Conservation (phyloP, 2,888 invertebrate species). For the Monoplex corrugatus region DNA sequence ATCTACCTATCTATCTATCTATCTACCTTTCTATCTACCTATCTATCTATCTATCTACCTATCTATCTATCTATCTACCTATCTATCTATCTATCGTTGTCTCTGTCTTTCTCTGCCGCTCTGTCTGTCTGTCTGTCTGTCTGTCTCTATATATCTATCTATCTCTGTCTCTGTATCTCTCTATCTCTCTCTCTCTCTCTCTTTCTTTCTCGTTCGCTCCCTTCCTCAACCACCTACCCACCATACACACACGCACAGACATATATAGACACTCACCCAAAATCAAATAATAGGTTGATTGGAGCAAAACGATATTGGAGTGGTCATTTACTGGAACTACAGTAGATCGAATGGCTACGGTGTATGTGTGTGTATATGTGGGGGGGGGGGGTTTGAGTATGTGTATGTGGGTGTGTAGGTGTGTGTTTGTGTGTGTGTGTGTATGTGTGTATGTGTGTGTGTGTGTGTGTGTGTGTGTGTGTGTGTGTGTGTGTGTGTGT, state of each 20-base stretch:
- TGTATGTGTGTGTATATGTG: neutral
- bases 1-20: neutral
- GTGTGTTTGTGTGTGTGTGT: constrained; percentile 31
- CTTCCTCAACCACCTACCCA: too few relatives aligned
- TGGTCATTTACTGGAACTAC: too few relatives aligned
- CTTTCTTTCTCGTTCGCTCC: too few relatives aligned
- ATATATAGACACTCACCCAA: neutral
- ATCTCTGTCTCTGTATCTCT: too few relatives aligned
- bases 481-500: neutral
- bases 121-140: neutral
- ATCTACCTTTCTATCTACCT: neutral
- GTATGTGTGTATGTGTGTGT: constrained; percentile 8
- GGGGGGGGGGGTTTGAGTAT: neutral
- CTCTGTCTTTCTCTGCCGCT: neutral
- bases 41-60: neutral
- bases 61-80: neutral
- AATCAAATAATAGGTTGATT: neutral
- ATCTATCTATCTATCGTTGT: neutral
- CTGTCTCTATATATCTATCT: neutral
- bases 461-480: constrained; percentile 23
- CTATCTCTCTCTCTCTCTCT: too few relatives aligned
- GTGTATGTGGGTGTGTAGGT: constrained; percentile 6
- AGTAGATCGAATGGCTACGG: neutral
- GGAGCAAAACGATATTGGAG: too few relatives aligned
- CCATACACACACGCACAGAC: too few relatives aligned